Base-by-base conservation (phyloP, 2,888 invertebrate species). In the Diaphora mendica region DNA sequence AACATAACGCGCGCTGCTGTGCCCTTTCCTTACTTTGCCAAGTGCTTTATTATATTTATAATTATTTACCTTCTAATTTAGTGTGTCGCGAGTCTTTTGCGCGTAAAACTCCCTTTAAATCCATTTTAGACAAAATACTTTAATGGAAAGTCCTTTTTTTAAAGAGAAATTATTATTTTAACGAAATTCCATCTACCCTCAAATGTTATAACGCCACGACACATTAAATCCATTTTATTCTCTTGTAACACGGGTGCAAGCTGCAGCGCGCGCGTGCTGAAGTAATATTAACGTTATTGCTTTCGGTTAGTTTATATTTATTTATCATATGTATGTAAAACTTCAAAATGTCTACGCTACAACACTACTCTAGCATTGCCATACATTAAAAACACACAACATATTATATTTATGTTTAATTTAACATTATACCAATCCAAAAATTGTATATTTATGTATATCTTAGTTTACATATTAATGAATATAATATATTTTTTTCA, bases 321-420 rank as follows among this genome's bases (percentile, higher is more conserved):
- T 92, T 91, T 90, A 90, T 91, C 68, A 90, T 89, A 87, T 81
- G 79, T 83, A 94, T 94, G 94, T 95, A 95, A 95, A 95, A 94
- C 92, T 94, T 95, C 95, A 94, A 95, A 95, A 95, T 94, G 86
- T 89, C 95, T 95, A 95, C 94, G 87, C 94, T 94, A 95, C 93
- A 80, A 79, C 86, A 90, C 95, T 95, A 95, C 94, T 91, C 95
- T 95, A 95, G 94, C 95, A 92, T 93, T 90, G 94, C 93, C 93
- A 93, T 94, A 94, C 93, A 91, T 92, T 92, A 90, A 92, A 91
- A 93, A 94, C 94, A 94, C 94, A 94, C 94, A 94, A 94, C 92
- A 91, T 92, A 89, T 87, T 92, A 89, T 87, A 90, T 86, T 88
- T 89, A 91, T 88, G 85, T 90, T 89, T 91, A 93, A 91, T 92